Base-by-base conservation (phyloP, 2,797 vertebrate genomes). In the Amblyraja radiata region DNA sequence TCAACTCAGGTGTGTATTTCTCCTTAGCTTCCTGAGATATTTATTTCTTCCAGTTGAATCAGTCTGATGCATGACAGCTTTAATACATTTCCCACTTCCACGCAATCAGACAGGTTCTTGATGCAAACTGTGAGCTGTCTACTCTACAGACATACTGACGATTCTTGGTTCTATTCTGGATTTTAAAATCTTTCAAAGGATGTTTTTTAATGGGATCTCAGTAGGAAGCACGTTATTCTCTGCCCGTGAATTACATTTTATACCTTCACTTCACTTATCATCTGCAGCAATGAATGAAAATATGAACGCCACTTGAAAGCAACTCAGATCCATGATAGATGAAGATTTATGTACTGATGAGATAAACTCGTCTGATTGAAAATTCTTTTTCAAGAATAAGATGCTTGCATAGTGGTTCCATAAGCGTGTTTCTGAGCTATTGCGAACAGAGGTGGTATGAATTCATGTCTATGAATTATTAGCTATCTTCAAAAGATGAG, bases 111-210 rank as follows among this genome's bases (percentile, higher is more conserved):
- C 54, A 63, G 61, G 58, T 86, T 86, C 54, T n/a, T 84, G 81
- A 25, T 88, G 84, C 63, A 88, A 18, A 88, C 61, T 68, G 65
- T 68, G n/a, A 88, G 84, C n/a, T 88, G 61, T 88, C 63, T 88
- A 88, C 36, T 36, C 68, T 68, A 68, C 68, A 18, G 3, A 21
- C 16, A 63, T 36, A 63, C 63, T 68, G 61, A 61, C 16, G 7
- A 36, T 88, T 88, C 63, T 32, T 68, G 36, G 16, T 36, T 88
- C 63, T 88, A 68, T 9, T 88, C n/a, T 68, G 65, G 16, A 68
- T 32, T 88, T 36, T 54, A 61, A 88, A n/a, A 36, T 68, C 8
- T 68, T 65, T 7, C 18, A 32, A 68, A 68, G 21, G 8, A 14
- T 68, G 65, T 68, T 18, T 32, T 36, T 36, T 54, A 88, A 68